Evolutionary conservation across 2,113 vertebrate genomes (phyloP).

Genomic region (Sturnus vulgaris): DNA sequence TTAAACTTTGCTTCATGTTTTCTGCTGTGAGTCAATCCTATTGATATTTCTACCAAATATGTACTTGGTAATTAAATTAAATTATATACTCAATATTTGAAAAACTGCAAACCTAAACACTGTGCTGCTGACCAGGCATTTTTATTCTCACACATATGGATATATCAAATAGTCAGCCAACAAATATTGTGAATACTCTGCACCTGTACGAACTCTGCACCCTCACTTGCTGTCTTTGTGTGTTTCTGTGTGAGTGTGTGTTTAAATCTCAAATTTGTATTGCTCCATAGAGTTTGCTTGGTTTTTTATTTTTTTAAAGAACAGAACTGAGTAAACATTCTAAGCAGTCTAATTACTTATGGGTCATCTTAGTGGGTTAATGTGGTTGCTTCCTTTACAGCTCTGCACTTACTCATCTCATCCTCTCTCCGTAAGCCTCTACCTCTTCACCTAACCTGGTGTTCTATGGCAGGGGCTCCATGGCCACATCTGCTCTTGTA

Average conservation of each 20-base stretch:
- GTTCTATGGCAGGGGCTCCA: background rate
- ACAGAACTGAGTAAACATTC: background rate
- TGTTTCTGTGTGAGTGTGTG: background rate
- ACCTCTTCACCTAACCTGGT: background rate
- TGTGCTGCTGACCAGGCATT: background rate
- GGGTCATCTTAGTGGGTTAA: background rate
- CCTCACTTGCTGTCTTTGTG: background rate
- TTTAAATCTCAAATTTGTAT: background rate
- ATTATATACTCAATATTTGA: background rate
- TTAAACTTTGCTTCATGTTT: background rate
- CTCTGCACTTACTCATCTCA: background rate
- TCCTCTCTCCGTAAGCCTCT: background rate
- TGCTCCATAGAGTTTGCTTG: background rate
- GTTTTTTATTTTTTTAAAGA: background rate
- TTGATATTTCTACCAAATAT: background rate
- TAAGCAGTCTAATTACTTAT: background rate
- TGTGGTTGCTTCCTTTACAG: background rate
- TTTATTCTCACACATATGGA: background rate
- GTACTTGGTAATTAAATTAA: background rate
- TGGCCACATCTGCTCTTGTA: background rate
- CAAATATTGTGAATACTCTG: background rate
- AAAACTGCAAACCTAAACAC: background rate
- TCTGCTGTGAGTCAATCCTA: background rate
- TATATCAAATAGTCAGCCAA: background rate
- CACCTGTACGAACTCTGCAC: background rate